Evolutionary conservation across 2,797 vertebrate genomes (phyloP).

Genomic region (Hemitrygon akajei): DNA sequence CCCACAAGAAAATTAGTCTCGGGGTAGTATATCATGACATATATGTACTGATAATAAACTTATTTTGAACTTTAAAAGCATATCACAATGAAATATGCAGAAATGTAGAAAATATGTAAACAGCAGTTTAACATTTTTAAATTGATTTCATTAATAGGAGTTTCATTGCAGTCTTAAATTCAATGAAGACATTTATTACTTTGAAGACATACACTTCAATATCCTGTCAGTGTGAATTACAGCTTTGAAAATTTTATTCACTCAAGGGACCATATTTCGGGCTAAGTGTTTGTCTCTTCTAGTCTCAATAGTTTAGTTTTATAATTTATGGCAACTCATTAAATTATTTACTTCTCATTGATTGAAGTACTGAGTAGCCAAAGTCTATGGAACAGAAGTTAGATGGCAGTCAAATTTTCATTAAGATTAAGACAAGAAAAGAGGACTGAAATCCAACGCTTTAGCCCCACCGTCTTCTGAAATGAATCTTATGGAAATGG

Average conservation of each 20-base stretch:
- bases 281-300: background rate
- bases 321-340: slow-evolving; percentile 15
- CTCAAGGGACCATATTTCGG: background rate
- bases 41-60: too few relatives aligned
- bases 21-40: too few relatives aligned
- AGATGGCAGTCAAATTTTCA: background rate
- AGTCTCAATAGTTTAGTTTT: background rate
- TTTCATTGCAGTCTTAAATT: background rate
- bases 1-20: too few relatives aligned
- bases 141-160: slow-evolving; percentile 4
- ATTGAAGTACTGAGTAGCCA: background rate
- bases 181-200: slow-evolving; percentile 17
- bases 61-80: background rate
- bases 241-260: background rate
- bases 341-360: slow-evolving; percentile 28
- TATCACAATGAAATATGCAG: background rate
- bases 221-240: slow-evolving; percentile 16
- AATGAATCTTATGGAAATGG: too few relatives aligned
- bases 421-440: background rate
- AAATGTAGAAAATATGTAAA: background rate
- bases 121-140: slow-evolving; percentile 13
- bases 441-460: background rate
- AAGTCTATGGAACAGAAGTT: background rate
- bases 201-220: background rate
- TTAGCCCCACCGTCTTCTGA: background rate